Conservation (phyloP, 2,113 vertebrate genomes). For the Lophochroa leadbeateri region DNA sequence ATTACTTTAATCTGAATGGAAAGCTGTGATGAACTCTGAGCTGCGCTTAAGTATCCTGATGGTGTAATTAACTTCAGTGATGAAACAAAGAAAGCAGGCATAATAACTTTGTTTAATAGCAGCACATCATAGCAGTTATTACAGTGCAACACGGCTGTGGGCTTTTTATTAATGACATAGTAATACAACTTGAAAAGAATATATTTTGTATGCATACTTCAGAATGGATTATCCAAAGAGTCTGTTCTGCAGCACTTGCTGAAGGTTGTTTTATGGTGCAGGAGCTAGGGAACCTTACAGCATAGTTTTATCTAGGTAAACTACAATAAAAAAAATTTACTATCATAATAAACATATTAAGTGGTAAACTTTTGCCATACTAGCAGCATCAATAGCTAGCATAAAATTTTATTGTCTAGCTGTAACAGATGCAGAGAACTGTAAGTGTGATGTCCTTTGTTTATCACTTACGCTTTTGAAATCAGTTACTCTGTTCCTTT, state of each 20-base stretch:
- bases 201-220: not conserved
- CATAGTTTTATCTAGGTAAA: not conserved
- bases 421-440: not conserved
- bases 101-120: not conserved
- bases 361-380: not conserved
- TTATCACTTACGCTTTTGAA: not conserved
- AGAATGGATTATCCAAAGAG: not conserved
- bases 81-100: not conserved
- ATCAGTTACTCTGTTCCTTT: not conserved
- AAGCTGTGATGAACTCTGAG: not conserved
- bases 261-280: not conserved
- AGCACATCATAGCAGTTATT: not conserved
- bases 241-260: not conserved
- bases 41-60: not conserved
- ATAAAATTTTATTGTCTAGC: constrained; percentile 1
- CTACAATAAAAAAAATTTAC: not conserved
- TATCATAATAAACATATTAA: not conserved
- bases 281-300: not conserved
- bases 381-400: not conserved
- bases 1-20: not conserved
- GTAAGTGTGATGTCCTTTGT: not conserved
- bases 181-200: not conserved
- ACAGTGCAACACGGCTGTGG: not conserved
- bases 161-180: not conserved
- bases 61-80: not conserved